Percentiles rank a stretch among this genome's conserved stretches.
Conservation (phyloP, 2,797 vertebrate species). For the Diplodus sargus region DNA sequence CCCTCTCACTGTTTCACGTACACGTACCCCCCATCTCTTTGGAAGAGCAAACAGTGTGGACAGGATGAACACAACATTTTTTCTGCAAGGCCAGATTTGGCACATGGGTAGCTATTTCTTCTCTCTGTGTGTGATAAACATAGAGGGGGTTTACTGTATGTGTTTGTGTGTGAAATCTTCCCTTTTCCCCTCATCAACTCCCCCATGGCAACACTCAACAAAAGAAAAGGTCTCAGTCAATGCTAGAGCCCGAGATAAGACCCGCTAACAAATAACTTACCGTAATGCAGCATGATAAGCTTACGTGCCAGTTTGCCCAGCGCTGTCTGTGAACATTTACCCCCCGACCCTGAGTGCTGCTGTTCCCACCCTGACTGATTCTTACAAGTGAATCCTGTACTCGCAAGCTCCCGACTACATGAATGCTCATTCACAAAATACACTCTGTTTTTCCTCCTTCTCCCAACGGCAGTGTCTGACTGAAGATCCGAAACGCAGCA, state of each 20-base stretch:
- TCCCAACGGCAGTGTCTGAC: slow-evolving; percentile 1
- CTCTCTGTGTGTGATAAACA: background rate
- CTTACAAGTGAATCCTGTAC: background rate
- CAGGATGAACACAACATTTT: background rate
- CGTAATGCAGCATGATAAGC: slow-evolving; percentile 30
- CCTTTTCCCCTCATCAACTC: slow-evolving; percentile 40
- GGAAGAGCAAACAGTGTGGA: background rate
- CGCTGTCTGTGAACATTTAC: background rate
- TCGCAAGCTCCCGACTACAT: background rate
- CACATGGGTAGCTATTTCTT: background rate
- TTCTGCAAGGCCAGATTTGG: background rate
- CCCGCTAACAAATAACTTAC: slow-evolving; percentile 24
- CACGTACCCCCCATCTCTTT: background rate
- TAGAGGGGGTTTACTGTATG: slow-evolving; percentile 22
- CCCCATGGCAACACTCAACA: slow-evolving; percentile 33
- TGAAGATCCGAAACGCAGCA: background rate
- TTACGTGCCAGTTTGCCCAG: slow-evolving; percentile 48
- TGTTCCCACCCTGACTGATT: background rate
- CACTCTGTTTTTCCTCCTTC: background rate
- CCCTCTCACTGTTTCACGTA: too few species aligned
- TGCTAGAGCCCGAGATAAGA: slow-evolving; percentile 58
- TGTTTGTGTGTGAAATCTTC: slow-evolving; percentile 41
- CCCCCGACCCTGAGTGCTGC: background rate
- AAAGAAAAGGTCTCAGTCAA: slow-evolving; percentile 53
- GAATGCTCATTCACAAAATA: slow-evolving; percentile 23